Percentiles rank a stretch among this genome's conserved stretches.
These are phyloP conservation scores for Sus cebifrons DNA, from an alignment of 2,797 vertebrate species.

Conservation along the genomic window DNA sequence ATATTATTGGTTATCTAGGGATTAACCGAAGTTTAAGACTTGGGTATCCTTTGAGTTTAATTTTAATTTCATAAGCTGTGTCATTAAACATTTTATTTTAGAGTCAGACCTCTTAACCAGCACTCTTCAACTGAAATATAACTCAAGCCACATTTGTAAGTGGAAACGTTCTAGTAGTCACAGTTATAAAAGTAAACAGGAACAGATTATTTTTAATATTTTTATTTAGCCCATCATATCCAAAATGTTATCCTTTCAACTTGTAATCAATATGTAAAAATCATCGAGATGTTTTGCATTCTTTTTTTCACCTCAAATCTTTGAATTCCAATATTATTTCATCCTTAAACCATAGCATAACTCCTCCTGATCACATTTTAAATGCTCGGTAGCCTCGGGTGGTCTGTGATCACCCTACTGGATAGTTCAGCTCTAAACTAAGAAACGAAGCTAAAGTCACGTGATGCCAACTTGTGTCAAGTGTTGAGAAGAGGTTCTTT, in stretches of 20 bases:
- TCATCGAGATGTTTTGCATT: background rate
- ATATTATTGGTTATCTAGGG: background rate
- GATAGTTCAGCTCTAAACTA: background rate
- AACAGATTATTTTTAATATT: background rate
- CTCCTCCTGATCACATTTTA: background rate
- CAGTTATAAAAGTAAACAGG: background rate
- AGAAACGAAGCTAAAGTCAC: background rate
- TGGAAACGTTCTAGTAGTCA: background rate
- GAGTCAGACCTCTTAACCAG: background rate
- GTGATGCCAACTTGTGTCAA: rapidly evolving
- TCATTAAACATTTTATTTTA: background rate
- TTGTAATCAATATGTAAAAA: background rate
- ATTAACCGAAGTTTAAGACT: slow-evolving; percentile 20
- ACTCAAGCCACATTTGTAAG: background rate
- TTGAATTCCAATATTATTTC: background rate
- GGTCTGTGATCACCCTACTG: background rate
- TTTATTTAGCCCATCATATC: background rate
- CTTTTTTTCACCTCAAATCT: background rate
- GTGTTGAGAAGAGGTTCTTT: background rate
- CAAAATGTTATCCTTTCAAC: background rate
- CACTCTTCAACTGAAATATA: background rate
- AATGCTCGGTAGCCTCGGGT: background rate
- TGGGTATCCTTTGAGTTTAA: background rate
- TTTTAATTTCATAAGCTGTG: background rate
- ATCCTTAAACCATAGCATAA: background rate